Percentiles rank a stretch among this genome's conserved stretches.
Conservation (phyloP, 2,888 invertebrate genomes). For the Physocephala rufipes region DNA sequence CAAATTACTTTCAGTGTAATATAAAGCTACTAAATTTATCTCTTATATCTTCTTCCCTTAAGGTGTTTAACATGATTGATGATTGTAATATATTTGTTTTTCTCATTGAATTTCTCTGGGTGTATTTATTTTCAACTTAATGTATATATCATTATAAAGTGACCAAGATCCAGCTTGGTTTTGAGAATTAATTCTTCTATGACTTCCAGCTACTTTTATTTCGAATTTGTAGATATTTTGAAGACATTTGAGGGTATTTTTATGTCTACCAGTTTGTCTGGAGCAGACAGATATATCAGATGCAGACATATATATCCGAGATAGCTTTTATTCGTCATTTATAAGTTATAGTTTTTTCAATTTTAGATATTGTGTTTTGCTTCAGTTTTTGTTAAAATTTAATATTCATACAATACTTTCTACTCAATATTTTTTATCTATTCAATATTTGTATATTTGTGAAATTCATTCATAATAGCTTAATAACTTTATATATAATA, state of each 20-base stretch:
- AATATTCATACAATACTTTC: too few species aligned
- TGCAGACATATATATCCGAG: background rate
- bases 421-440: too few species aligned
- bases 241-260: background rate
- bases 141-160: background rate
- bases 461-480: too few species aligned
- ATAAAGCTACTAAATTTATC: too few species aligned
- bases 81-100: background rate
- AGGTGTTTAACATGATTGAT: slow-evolving; percentile 1
- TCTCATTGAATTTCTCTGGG: background rate
- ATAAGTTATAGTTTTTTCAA: too few species aligned
- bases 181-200: slow-evolving; percentile 1
- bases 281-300: too few species aligned
- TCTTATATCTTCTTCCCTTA: slow-evolving; percentile 8
- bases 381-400: too few species aligned
- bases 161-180: slow-evolving; percentile 46
- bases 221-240: background rate
- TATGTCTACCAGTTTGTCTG: too few species aligned
- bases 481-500: too few species aligned
- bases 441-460: too few species aligned
- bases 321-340: too few species aligned
- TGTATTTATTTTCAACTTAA: slow-evolving; percentile 5
- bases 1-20: too few species aligned
- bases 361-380: background rate
- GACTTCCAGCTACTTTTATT: background rate